These are phyloP conservation scores for Hybognathus amarus DNA, from an alignment of 2,797 vertebrate species.

Conservation along the genomic window DNA sequence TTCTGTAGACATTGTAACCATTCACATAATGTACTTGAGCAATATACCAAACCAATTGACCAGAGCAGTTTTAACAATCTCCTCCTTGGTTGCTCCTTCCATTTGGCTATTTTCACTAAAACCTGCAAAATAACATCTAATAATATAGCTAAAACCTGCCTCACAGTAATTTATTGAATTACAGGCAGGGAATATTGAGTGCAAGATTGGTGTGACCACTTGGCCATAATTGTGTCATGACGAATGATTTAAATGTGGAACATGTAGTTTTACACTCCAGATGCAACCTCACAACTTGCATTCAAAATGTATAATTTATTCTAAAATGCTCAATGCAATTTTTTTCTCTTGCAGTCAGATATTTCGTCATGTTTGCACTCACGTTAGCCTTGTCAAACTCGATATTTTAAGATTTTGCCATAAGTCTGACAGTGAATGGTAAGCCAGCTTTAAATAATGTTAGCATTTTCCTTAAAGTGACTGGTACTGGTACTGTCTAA, in stretches of 20 bases:
- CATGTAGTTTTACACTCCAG: neutral
- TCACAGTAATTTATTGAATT: neutral
- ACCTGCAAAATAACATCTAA: neutral
- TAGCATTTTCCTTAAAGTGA: neutral
- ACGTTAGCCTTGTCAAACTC: neutral
- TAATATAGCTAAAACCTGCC: neutral
- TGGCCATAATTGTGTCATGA: neutral
- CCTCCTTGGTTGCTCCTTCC: neutral
- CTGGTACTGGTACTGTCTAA: neutral
- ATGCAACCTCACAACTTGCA: neutral
- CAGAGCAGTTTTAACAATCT: neutral
- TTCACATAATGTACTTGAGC: neutral
- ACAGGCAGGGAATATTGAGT: neutral
- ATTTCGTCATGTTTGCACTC: neutral
- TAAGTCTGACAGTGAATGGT: neutral
- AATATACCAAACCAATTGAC: neutral
- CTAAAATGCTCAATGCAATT: too few species aligned
- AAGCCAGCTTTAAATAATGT: neutral
- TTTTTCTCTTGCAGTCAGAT: neutral
- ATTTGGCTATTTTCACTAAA: neutral
- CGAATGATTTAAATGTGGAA: too few species aligned
- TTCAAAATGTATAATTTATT: too few species aligned
- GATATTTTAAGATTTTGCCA: neutral
- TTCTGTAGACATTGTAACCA: neutral
- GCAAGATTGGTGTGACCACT: neutral